Evolutionary conservation across 1,140 invertebrate genomes (phyloP).

Genomic region (Drosophila trapezifrons): DNA sequence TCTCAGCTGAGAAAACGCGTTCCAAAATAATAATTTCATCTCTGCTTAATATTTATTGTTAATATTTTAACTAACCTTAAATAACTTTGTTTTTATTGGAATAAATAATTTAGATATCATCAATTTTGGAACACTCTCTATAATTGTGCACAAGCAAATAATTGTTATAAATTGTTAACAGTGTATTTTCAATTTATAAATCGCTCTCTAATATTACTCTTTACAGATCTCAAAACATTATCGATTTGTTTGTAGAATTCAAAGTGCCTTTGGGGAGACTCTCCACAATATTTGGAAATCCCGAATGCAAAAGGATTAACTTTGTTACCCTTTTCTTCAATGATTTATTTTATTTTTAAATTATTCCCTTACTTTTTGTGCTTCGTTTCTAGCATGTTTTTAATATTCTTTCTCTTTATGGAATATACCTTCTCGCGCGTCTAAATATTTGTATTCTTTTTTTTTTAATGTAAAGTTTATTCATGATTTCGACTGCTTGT

Average conservation of each 20-base stretch:
- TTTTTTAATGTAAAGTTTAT: conserved; percentile 22
- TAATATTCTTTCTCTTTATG: neutral
- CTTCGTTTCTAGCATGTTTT: neutral
- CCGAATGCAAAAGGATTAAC: conserved; percentile 2
- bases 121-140: conserved; percentile 12
- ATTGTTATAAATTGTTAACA: conserved; percentile 21
- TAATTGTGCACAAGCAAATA: conserved; percentile 16
- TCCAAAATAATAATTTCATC: conserved; percentile 15
- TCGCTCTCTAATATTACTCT: neutral
- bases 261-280: neutral
- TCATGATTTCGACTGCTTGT: conserved; percentile 25
- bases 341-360: neutral
- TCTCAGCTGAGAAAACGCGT: no score
- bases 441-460: neutral
- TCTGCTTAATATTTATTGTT: conserved; percentile 8
- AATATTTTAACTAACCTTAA: conserved; percentile 37
- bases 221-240: conserved; percentile 7
- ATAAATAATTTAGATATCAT: conserved; percentile 44
- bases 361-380: neutral
- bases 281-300: neutral
- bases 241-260: neutral
- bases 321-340: conserved; percentile 7
- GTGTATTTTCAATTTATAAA: neutral
- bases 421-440: conserved; percentile 4
- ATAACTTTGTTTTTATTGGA: conserved; percentile 23